Conservation (phyloP, 1,140 invertebrate genomes). For the Drosophila ananassae region DNA sequence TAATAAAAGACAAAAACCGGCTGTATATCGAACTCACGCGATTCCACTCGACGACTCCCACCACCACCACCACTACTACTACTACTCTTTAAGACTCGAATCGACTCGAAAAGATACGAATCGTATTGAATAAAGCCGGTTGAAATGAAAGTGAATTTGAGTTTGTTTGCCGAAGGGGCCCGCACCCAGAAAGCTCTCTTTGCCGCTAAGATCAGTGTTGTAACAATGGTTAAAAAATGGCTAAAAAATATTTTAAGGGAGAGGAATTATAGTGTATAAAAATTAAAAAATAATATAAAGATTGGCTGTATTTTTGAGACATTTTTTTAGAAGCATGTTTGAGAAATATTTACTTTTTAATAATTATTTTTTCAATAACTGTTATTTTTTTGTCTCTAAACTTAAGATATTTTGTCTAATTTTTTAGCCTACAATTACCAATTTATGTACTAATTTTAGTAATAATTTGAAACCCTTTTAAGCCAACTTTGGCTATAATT, state of each 20-base stretch:
- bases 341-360: no score
- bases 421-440: neutral
- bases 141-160: slow-evolving; percentile 76
- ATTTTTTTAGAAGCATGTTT: neutral
- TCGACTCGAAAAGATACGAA: neutral
- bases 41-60: slow-evolving; percentile 9
- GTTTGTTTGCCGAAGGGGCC: slow-evolving; percentile 14
- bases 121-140: slow-evolving; percentile 32
- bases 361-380: no score
- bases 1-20: slow-evolving; percentile 32
- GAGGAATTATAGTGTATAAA: neutral
- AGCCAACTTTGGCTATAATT: neutral
- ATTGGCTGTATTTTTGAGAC: neutral
- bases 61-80: no score
- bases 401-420: no score
- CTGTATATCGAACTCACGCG: slow-evolving; percentile 22
- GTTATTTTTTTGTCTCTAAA: no score
- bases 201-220: neutral
- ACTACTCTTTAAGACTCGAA: neutral
- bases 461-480: neutral
- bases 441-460: neutral
- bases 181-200: slow-evolving; percentile 1
- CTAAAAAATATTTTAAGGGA: neutral
- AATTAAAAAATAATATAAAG: neutral
- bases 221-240: neutral